Percentiles rank a stretch among this genome's conserved stretches.
phyloP scores from a whole-genome alignment of 2,113 vertebrate species.

The Tamias sibiricus region DNA sequence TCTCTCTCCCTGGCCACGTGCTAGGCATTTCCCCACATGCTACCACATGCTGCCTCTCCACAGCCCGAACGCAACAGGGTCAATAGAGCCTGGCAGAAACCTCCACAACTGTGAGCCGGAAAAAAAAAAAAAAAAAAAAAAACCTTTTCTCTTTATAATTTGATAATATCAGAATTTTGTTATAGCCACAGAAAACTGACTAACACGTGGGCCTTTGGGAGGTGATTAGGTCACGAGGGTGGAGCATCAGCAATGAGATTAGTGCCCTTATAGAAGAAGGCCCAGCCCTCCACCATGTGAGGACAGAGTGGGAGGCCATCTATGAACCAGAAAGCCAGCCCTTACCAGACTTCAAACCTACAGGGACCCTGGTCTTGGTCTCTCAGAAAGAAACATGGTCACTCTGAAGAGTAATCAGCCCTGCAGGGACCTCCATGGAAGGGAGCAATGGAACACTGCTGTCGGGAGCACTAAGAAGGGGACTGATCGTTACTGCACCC shows the following conservation, averaged over 20 bases:
- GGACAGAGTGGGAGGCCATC: not conserved
- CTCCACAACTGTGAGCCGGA: not conserved
- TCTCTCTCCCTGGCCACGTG: not conserved
- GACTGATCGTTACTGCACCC: not conserved
- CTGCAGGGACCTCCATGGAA: rapidly evolving
- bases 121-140: too few relatives aligned
- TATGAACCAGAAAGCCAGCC: not conserved
- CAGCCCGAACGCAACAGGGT: not conserved
- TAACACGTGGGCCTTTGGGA: not conserved
- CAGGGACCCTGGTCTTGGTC: not conserved
- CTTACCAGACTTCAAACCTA: too few relatives aligned
- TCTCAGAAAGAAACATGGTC: not conserved
- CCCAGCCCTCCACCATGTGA: rapidly evolving
- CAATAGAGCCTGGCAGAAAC: not conserved
- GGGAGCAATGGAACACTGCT: not conserved
- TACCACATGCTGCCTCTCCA: too few relatives aligned
- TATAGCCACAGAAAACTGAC: not conserved
- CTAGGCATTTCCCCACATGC: not conserved
- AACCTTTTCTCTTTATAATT: not conserved
- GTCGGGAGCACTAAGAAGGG: rapidly evolving
- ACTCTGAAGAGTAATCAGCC: not conserved
- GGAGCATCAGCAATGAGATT: not conserved
- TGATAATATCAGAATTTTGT: not conserved
- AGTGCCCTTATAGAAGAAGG: too few relatives aligned
- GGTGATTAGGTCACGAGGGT: too few relatives aligned